Percentiles rank a stretch among this genome's conserved stretches.
phyloP scores from a whole-genome alignment of 1,140 invertebrate species.

The Zaprionus vittiger region DNA sequence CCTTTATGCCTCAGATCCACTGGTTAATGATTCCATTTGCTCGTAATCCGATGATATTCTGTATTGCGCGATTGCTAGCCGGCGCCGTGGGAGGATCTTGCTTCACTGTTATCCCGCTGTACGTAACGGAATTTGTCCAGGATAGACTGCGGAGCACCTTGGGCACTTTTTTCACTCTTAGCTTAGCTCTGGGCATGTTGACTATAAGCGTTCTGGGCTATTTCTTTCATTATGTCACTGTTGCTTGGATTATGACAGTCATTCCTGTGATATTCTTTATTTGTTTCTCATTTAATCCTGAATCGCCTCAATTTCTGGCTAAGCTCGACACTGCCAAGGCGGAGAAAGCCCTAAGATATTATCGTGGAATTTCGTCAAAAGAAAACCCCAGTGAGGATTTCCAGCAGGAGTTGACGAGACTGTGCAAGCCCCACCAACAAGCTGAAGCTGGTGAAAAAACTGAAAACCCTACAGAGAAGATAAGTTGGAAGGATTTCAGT shows the following conservation, averaged over 20 bases:
- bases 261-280: constrained; percentile 83
- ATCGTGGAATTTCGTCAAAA: constrained; percentile 30
- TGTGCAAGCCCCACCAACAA: constrained; percentile 16
- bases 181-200: constrained; percentile 85
- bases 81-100: constrained; percentile 81
- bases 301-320: constrained; percentile 85
- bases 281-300: constrained; percentile 84
- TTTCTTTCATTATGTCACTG: constrained; percentile 78
- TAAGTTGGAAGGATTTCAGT: constrained; percentile 46
- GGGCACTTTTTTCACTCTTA: constrained; percentile 84
- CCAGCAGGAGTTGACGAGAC: constrained; percentile 47
- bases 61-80: constrained; percentile 76
- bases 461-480: not conserved
- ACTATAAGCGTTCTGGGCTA: constrained; percentile 85
- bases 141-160: constrained; percentile 83
- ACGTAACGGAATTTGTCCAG: constrained; percentile 84
- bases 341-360: constrained; percentile 52
- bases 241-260: constrained; percentile 84
- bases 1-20: constrained; percentile 24
- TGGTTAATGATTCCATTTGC: constrained; percentile 78
- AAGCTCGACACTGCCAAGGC: constrained; percentile 83
- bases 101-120: constrained; percentile 83
- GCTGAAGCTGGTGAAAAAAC: not conserved
- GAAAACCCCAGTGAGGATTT: constrained; percentile 22
- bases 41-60: constrained; percentile 58